These are phyloP conservation scores for Sebastes trivittatus DNA, from an alignment of 2,797 vertebrate genomes.

Conservation along the genomic window DNA sequence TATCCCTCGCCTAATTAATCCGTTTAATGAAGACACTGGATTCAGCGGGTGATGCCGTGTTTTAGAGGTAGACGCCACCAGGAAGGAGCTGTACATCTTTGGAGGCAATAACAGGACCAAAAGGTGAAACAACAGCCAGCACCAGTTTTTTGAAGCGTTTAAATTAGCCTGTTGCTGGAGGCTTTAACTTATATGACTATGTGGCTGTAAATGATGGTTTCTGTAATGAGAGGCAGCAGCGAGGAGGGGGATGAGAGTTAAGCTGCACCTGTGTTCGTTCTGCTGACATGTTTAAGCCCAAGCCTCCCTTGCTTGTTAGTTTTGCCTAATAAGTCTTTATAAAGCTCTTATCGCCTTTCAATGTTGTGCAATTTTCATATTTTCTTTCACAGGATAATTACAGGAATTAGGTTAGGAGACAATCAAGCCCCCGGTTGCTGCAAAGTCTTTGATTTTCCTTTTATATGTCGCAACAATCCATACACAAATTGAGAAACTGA, in stretches of 20 bases:
- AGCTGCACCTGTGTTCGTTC: slow-evolving; percentile 63
- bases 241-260: slow-evolving; percentile 18
- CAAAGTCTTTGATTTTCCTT: slow-evolving; percentile 26
- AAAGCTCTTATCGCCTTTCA: slow-evolving; percentile 43
- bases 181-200: slow-evolving; percentile 25
- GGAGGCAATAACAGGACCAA: slow-evolving; percentile 15
- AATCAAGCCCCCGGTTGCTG: slow-evolving; percentile 1
- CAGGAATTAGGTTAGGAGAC: slow-evolving; percentile 43
- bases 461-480: slow-evolving; percentile 27
- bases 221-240: slow-evolving; percentile 48
- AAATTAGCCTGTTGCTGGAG: slow-evolving; percentile 46
- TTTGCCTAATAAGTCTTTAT: slow-evolving; percentile 53
- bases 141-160: slow-evolving; percentile 23
- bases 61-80: slow-evolving; percentile 15
- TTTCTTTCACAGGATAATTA: slow-evolving; percentile 64
- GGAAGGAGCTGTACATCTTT: slow-evolving; percentile 12
- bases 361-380: slow-evolving; percentile 46
- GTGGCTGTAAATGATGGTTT: slow-evolving; percentile 45
- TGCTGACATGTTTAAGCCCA: slow-evolving; percentile 41
- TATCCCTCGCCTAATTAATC: slow-evolving; percentile 68
- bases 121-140: slow-evolving; percentile 18
- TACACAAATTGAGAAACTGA: slow-evolving; percentile 18
- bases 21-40: slow-evolving; percentile 56
- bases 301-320: slow-evolving; percentile 33
- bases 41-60: slow-evolving; percentile 32